Evolutionary conservation across 2,888 invertebrate genomes (phyloP).

Genomic region (Eulithis testata): DNA sequence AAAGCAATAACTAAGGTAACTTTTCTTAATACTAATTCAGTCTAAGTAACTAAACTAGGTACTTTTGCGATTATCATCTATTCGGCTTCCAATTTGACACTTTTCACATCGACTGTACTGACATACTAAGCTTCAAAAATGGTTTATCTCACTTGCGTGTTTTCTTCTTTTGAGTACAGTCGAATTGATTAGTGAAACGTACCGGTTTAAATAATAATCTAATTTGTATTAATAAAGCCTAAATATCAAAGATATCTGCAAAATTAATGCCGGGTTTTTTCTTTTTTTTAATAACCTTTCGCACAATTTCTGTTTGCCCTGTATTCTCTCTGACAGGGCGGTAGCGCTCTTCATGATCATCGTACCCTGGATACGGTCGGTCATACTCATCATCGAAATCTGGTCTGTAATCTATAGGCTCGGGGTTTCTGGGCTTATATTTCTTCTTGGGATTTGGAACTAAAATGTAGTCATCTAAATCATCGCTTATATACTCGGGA

Average conservation of each 20-base stretch:
- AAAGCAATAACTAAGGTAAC: slow-evolving; percentile 13
- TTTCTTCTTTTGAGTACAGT: not conserved
- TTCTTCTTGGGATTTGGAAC: slow-evolving; percentile 79
- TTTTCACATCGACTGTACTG: not conserved
- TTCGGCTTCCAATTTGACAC: not conserved
- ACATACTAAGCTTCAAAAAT: too few relatives aligned
- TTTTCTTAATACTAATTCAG: slow-evolving; percentile 7
- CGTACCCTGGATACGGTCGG: slow-evolving; percentile 55
- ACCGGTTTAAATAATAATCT: slow-evolving; percentile 43
- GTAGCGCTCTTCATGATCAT: slow-evolving; percentile 63
- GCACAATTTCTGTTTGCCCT: slow-evolving; percentile 63
- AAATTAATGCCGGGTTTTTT: slow-evolving; percentile 71
- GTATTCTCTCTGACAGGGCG: slow-evolving; percentile 55
- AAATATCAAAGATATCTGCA: slow-evolving; percentile 78
- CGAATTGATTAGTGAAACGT: not conserved
- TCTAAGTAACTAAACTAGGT: slow-evolving; percentile 8
- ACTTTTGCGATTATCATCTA: slow-evolving; percentile 18
- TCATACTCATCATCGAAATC: slow-evolving; percentile 70
- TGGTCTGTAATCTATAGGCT: slow-evolving; percentile 62
- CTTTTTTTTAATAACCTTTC: slow-evolving; percentile 73
- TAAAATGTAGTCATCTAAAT: slow-evolving; percentile 70
- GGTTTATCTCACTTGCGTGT: not conserved
- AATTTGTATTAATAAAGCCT: slow-evolving; percentile 65
- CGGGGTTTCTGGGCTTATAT: slow-evolving; percentile 62
- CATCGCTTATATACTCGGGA: slow-evolving; percentile 61